Conservation (phyloP, 1,140 invertebrate species). For the Bombus waltoni region DNA sequence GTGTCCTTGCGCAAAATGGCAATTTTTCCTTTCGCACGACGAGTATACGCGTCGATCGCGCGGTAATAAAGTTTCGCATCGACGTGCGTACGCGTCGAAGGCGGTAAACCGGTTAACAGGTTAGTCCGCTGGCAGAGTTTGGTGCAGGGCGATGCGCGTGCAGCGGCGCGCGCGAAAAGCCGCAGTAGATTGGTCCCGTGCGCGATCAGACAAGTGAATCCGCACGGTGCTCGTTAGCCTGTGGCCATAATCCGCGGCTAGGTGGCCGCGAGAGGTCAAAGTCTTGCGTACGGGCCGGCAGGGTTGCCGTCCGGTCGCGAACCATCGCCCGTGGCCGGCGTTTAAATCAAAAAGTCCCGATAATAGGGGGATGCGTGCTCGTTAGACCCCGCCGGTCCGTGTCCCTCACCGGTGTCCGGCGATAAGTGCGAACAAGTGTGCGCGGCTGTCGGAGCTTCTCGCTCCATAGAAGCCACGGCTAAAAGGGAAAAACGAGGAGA, state of each 20-base stretch:
- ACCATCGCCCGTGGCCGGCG: not conserved
- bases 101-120: no score
- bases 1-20: no score
- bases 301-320: not conserved
- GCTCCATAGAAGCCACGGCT: conserved; percentile 27
- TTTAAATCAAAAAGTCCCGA: conserved; percentile 38
- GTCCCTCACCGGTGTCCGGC: conserved; percentile 53
- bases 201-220: conserved; percentile 8
- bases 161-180: not conserved
- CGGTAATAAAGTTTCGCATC: no score
- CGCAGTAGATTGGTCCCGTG: not conserved
- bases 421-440: conserved; percentile 64
- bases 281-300: not conserved
- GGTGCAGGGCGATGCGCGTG: not conserved
- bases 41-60: no score
- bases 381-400: conserved; percentile 54
- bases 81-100: no score
- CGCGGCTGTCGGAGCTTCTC: conserved; percentile 56
- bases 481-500: conserved; percentile 32
- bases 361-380: conserved; percentile 61
- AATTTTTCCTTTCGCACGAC: no score
- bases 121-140: not conserved
- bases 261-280: not conserved
- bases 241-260: conserved; percentile 1
- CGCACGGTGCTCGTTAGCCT: not conserved